Evolutionary conservation across 1,140 invertebrate genomes (phyloP).

Genomic region (Callitettix versicolor): DNA sequence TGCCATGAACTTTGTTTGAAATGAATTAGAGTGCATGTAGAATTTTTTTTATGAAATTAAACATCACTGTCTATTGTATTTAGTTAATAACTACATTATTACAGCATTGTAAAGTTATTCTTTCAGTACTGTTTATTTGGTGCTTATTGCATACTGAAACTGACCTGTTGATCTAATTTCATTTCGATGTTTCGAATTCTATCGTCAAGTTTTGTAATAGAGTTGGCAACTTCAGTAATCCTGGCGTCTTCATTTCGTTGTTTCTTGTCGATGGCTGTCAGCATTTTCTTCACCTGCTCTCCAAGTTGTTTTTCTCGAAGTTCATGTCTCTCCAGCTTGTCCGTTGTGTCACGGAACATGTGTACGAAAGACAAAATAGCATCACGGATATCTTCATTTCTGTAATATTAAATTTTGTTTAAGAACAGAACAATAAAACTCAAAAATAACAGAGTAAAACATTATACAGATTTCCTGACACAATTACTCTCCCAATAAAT

Average conservation of each 20-base stretch:
- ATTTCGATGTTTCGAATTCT: constrained; percentile 23
- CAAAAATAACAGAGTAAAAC: too few species aligned
- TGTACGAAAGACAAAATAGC: constrained; percentile 71
- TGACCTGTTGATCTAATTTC: constrained; percentile 14
- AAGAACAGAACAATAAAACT: too few species aligned
- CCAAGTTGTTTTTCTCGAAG: constrained; percentile 64
- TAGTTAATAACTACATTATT: too few species aligned
- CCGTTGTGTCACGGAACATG: constrained; percentile 63
- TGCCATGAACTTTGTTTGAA: too few species aligned
- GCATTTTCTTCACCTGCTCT: constrained; percentile 62
- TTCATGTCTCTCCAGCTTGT: constrained; percentile 77
- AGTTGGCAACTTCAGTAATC: constrained; percentile 32
- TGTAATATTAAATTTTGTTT: constrained; percentile 31
- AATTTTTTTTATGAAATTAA: too few species aligned
- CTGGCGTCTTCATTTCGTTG: constrained; percentile 40
- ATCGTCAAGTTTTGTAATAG: constrained; percentile 19
- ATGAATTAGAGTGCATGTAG: too few species aligned
- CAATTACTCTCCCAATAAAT: too few species aligned
- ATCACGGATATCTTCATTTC: constrained; percentile 69
- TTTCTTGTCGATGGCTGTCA: constrained; percentile 58
- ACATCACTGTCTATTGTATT: too few species aligned
- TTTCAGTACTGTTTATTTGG: too few species aligned
- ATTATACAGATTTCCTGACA: too few species aligned
- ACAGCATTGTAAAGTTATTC: too few species aligned
- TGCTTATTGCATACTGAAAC: too few species aligned